Base-by-base conservation (phyloP, 2,888 invertebrate genomes). In the Venusia cambrica region DNA sequence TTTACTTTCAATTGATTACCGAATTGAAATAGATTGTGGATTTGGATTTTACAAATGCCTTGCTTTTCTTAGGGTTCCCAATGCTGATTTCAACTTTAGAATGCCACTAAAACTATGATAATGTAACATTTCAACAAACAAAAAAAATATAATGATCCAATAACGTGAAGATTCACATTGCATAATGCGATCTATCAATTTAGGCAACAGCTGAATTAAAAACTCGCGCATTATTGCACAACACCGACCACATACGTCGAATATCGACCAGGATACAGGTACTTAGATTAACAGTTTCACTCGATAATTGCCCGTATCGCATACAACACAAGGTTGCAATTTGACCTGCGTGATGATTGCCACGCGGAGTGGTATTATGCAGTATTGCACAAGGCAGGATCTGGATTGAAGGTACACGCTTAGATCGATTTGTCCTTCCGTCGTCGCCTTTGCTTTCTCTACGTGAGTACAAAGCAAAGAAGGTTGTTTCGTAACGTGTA, bases 401-500 rank as follows among this genome's bases (percentile, higher is more conserved):
- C 27, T 34, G 29, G 8, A 20, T 64, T 51, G 54, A 48, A 57
- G 43, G 52, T 57, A 48, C 41, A 57, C 45, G 54, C 37, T 48
- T 49, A 61, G 62, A 62, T 69, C 54, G 50, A 54, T 58, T 52
- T 21, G 58, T 73, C 70, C 70, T 70, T 78, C 73, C 77, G 77
- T 71, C 63, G 67, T 62, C n/a, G n/a, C n/a, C 54, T 62, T 52
- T 54, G 61, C 83, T 84, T 84, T 84, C 85, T 74, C 70, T 69
- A 63, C 83, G 81, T 79, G 85, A 67, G 57, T 60, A 73, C 63
- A 74, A 49, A 45, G 48, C 51, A 45, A 48, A 51, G 45, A 15
- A 40, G 22, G 45, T 49, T 60, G 53, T 48, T 54, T 52, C 38
- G 44, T 45, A 49, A 51, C 46, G 55, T 46, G 51, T 55, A 51